phyloP scores from a whole-genome alignment of 2,888 invertebrate genomes.

The Aspidiotus rigidus region DNA sequence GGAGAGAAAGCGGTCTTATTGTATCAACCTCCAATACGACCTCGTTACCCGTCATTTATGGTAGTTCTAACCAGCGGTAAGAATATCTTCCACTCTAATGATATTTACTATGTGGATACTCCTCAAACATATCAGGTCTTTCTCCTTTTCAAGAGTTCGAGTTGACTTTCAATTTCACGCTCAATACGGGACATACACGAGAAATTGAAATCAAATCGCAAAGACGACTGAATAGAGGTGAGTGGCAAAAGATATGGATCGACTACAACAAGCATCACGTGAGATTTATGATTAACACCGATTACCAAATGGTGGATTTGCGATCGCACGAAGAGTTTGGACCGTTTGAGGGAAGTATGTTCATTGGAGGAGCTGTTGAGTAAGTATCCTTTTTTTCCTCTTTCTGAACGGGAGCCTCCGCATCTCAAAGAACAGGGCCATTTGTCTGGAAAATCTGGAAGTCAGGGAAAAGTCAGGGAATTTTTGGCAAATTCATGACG shows the following conservation, averaged over 20 bases:
- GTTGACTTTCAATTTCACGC: conserved; percentile 78
- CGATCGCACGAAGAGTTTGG: conserved; percentile 79
- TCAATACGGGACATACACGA: conserved; percentile 72
- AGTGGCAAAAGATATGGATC: conserved; percentile 94
- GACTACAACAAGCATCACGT: conserved; percentile 91
- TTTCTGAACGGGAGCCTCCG: not conserved
- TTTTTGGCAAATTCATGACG: too few relatives aligned
- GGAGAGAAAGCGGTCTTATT: conserved; percentile 79
- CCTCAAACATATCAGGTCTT: not conserved
- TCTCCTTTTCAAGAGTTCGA: conserved; percentile 57
- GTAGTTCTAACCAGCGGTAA: conserved; percentile 74
- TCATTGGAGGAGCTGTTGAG: conserved; percentile 86
- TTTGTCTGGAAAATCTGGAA: too few relatives aligned
- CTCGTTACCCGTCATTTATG: conserved; percentile 84
- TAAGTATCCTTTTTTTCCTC: conserved; percentile 49
- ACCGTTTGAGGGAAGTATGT: conserved; percentile 87
- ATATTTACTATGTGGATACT: not conserved
- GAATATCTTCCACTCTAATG: conserved; percentile 33
- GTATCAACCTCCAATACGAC: conserved; percentile 81
- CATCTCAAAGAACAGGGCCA: too few relatives aligned
- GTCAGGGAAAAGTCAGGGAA: too few relatives aligned
- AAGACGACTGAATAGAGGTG: conserved; percentile 75
- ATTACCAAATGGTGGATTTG: conserved; percentile 77
- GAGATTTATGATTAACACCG: conserved; percentile 82
- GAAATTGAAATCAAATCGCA: conserved; percentile 74